These are phyloP conservation scores for Indicator indicator DNA, from an alignment of 2,113 vertebrate species.

Conservation along the genomic window DNA sequence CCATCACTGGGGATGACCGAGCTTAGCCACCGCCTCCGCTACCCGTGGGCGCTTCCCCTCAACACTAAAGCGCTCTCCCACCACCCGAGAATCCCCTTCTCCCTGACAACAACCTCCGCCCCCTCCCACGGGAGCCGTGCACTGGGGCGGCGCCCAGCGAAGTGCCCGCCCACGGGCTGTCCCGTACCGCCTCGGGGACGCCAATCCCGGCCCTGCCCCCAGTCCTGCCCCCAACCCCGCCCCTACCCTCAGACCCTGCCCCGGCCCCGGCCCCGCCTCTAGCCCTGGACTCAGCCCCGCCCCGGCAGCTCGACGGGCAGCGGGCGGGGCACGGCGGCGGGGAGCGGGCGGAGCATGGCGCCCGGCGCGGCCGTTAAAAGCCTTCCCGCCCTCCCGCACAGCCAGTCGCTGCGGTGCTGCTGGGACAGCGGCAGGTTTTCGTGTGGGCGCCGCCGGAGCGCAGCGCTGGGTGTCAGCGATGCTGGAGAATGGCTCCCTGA, in stretches of 20 bases:
- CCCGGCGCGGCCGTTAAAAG: not conserved
- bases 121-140: not conserved
- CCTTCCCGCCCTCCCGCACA: not conserved
- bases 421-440: not conserved
- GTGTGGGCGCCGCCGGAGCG: not conserved
- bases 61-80: not conserved
- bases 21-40: not conserved
- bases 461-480: slow-evolving; percentile 52
- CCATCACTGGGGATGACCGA: not conserved
- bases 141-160: not conserved
- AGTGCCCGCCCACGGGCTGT: not conserved
- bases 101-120: not conserved
- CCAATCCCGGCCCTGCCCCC: too few species aligned
- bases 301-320: not conserved
- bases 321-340: not conserved
- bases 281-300: not conserved
- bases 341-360: not conserved
- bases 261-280: too few species aligned
- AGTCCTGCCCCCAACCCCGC: too few species aligned
- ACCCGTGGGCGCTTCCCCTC: not conserved
- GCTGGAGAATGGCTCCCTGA: slow-evolving; percentile 78
- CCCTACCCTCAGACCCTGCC: too few species aligned
- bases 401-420: not conserved
- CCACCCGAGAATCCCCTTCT: too few species aligned
- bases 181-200: not conserved